Evolutionary conservation across 1,140 invertebrate species (phyloP).

Genomic region (Dolichoris vasculosae): DNA sequence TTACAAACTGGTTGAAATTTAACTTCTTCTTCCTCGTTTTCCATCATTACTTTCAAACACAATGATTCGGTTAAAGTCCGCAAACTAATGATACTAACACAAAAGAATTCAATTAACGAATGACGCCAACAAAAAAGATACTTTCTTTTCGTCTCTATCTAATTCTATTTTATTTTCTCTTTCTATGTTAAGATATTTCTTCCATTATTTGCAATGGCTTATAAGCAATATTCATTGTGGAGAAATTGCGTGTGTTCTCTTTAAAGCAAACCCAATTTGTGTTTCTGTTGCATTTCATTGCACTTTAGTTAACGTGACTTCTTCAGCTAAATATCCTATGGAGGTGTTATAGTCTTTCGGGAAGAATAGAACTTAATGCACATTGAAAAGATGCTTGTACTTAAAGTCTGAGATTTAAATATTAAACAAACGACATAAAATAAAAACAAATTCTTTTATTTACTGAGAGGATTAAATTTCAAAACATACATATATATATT

Average conservation of each 20-base stretch:
- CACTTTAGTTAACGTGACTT: neutral
- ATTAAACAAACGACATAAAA: neutral
- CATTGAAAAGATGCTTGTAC: neutral
- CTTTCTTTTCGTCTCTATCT: neutral
- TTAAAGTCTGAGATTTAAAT: neutral
- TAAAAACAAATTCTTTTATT: neutral
- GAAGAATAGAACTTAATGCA: neutral
- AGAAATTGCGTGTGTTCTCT: neutral
- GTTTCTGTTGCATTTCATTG: neutral
- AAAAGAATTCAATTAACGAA: slow-evolving; percentile 10
- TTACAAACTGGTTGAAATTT: neutral
- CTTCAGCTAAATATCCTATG: neutral
- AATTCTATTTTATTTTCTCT: neutral
- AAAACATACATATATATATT: neutral
- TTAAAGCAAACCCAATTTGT: neutral
- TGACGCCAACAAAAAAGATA: neutral
- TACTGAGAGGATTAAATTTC: neutral
- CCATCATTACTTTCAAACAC: neutral
- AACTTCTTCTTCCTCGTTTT: neutral
- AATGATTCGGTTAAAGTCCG: neutral
- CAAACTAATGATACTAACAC: neutral
- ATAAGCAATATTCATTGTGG: neutral
- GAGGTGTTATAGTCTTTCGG: neutral
- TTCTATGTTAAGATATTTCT: neutral
- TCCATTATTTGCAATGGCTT: neutral